Base-by-base conservation (phyloP, 2,888 invertebrate genomes). In the Lapara coniferarum region DNA sequence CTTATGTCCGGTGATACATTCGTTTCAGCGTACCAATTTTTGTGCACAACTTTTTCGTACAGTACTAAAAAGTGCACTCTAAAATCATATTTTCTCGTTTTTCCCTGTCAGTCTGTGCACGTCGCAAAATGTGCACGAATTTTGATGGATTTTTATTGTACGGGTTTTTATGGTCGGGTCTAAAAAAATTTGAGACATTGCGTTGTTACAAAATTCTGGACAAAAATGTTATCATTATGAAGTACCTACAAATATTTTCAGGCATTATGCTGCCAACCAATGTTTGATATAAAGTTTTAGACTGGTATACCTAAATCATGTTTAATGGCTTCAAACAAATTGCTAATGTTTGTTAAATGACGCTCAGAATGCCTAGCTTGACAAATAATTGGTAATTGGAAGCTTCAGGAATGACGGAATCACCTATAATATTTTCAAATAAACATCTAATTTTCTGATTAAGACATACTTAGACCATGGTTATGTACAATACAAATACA, bases 51-150 rank as follows among this genome's bases (percentile, higher is more conserved):
- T 46, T 19, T 49, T 46, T 63, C 49, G 14, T 19, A 49, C 16
- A 16, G 16, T 16, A 44, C 49, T 63, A 19, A 13, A 56, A 46
- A 63, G 63, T 49, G 63, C 63, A 63, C 63, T 63, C 63, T 63
- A 63, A 63, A 63, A 63, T 7, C 49, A 63, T 13, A 49, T 63
- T 63, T 59, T 63, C 63, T 63, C 63, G 63, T 63, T 63, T 63
- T 63, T 49, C 63, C 63, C 63, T 63, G 63, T 63, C 63, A 63
- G 46, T 63, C 49, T 44, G 44, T 63, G 63, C 63, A 49, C 49
- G 19, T 63, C 49, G 49, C 49, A 63, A 63, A 63, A 63, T 19
- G 13, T 49, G 49, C 19, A 63, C 63, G 49, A 63, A 63, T 63
- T 49, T 49, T 63, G 63, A 63, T 49, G 63, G 63, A 63, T 46